A percentile compares a stretch with the other conserved stretches of the same genome.
phyloP scores from a whole-genome alignment of 2,888 invertebrate species.

The Agrochola macilenta region DNA sequence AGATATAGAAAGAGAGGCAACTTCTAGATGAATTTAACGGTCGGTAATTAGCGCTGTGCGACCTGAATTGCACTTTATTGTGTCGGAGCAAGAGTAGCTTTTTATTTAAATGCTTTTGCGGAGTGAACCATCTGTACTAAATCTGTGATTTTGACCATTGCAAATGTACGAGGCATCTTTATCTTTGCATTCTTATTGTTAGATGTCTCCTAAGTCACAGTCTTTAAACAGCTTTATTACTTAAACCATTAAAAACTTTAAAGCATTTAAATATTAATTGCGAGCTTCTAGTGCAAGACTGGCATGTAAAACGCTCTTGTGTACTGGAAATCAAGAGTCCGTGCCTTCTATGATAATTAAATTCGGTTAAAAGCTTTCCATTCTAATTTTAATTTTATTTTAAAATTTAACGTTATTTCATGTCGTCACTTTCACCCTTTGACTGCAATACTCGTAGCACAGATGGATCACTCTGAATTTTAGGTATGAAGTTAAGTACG shows the following conservation, averaged over 20 bases:
- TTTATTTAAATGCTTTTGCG: no score
- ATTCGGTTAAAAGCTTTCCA: slow-evolving; percentile 26
- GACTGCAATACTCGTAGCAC: not conserved
- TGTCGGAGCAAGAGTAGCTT: no score
- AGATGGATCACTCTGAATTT: no score
- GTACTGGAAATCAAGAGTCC: slow-evolving; percentile 62
- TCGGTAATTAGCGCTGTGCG: no score
- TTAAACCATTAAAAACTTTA: slow-evolving; percentile 9
- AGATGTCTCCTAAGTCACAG: not conserved
- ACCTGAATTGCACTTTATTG: no score
- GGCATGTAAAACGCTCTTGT: slow-evolving; percentile 24
- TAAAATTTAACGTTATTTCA: not conserved
- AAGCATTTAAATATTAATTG: slow-evolving; percentile 2
- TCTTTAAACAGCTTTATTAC: not conserved
- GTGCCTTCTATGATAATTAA: slow-evolving; percentile 73
- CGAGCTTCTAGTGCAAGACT: slow-evolving; percentile 42
- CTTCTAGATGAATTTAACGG: no score
- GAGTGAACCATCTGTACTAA: no score
- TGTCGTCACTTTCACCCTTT: slow-evolving; percentile 22
- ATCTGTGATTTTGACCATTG: slow-evolving; percentile 1
- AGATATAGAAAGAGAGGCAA: no score
- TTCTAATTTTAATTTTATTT: not conserved
- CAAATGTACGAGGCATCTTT: not conserved
- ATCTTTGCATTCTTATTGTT: not conserved
- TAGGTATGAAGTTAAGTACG: no score